Conservation (phyloP, 2,888 invertebrate genomes). For the Dasysyrphus albostriatus region DNA sequence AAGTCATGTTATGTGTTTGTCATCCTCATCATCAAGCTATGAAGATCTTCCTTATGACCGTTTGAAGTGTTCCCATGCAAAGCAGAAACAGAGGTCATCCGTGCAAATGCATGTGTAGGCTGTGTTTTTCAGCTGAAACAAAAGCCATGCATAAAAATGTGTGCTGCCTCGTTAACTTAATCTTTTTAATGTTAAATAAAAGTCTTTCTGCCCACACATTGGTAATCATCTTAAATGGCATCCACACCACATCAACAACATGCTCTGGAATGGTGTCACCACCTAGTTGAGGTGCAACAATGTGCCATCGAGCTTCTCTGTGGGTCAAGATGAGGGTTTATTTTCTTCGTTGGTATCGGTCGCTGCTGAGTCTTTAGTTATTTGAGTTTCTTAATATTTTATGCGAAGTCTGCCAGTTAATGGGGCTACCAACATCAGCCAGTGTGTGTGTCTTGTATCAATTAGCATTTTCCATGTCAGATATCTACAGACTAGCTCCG, state of each 20-base stretch:
- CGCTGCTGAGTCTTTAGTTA: neutral
- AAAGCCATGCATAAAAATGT: neutral
- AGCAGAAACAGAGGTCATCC: conserved; percentile 11
- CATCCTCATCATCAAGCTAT: conserved; percentile 35
- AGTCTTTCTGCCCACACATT: conserved; percentile 49
- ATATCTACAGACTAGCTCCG: conserved; percentile 7
- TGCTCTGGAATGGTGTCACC: conserved; percentile 54
- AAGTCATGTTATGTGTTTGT: neutral
- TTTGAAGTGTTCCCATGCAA: neutral
- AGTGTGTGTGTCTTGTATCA: conserved; percentile 61
- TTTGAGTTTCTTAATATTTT: conserved; percentile 25
- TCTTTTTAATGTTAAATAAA: conserved; percentile 53
- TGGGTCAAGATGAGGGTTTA: conserved; percentile 67
- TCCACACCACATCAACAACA: conserved; percentile 16
- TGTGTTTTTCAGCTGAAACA: neutral
- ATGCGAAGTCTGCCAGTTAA: conserved; percentile 28
- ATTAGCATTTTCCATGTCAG: conserved; percentile 69
- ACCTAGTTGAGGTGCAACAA: conserved; percentile 30
- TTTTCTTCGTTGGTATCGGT: neutral
- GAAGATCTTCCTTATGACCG: conserved; percentile 26
- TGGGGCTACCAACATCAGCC: conserved; percentile 9
- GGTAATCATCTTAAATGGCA: conserved; percentile 36
- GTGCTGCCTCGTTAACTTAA: conserved; percentile 33
- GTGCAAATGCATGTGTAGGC: conserved; percentile 45
- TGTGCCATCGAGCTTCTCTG: conserved; percentile 19